Percentiles rank a stretch among this genome's conserved stretches.
phyloP scores from a whole-genome alignment of 2,888 invertebrate genomes.

The Eutolmus rufibarbis region DNA sequence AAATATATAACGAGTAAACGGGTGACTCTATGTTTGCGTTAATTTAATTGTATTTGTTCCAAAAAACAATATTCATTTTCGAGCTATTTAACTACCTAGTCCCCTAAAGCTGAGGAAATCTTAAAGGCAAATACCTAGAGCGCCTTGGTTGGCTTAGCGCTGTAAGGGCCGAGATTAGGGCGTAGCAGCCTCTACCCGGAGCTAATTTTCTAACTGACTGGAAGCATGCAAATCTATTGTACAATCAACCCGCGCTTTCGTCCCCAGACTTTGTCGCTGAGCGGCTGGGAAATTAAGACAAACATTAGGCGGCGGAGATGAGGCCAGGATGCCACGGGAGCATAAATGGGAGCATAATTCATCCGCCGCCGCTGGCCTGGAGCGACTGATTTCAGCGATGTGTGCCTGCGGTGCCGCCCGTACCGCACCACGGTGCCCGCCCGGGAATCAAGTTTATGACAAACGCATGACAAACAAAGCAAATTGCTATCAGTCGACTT shows the following conservation, averaged over 20 bases:
- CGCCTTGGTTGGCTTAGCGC: not conserved
- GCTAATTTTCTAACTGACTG: conserved; percentile 35
- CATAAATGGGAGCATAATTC: conserved; percentile 10
- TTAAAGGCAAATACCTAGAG: not conserved
- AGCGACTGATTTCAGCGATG: not conserved
- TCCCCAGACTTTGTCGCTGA: not conserved
- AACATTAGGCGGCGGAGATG: conserved; percentile 18
- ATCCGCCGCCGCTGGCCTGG: not conserved
- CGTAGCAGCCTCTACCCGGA: not conserved
- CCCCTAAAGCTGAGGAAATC: not conserved
- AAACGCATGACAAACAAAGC: conserved; percentile 37
- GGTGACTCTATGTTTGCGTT: not conserved
- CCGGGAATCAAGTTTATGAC: conserved; percentile 5
- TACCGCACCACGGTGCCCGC: not conserved
- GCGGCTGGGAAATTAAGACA: conserved; percentile 20
- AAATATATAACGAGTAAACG: not conserved
- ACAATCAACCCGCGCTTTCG: not conserved
- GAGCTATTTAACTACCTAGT: not conserved
- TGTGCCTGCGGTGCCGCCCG: not conserved
- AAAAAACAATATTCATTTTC: not conserved
- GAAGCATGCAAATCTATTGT: conserved; percentile 19
- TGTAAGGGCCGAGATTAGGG: not conserved
- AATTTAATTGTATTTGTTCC: not conserved
- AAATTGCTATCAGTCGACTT: conserved; percentile 33
- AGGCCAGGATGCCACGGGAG: not conserved